phyloP scores from a whole-genome alignment of 2,888 invertebrate species.

The Lacanobia wlatinum region DNA sequence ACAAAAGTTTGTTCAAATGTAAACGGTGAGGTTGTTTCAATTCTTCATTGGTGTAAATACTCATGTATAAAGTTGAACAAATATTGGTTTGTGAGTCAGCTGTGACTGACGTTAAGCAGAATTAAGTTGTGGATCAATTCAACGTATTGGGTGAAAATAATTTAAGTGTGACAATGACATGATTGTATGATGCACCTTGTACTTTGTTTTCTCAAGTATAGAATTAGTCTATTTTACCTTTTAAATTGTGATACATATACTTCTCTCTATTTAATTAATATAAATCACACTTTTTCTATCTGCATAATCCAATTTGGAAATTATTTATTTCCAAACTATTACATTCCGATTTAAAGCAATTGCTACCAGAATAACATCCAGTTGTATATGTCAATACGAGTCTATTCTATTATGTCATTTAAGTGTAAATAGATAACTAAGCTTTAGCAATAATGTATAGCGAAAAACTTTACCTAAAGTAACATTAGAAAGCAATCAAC shows the following conservation, averaged over 20 bases:
- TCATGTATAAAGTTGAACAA: conserved; percentile 18
- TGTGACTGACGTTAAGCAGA: conserved; percentile 30
- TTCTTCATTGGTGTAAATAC: conserved; percentile 41
- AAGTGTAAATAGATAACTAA: conserved; percentile 51
- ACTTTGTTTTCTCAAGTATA: neutral
- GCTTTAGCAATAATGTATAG: conserved; percentile 61
- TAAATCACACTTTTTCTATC: neutral
- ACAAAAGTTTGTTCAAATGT: conserved; percentile 94
- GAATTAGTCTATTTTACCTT: neutral
- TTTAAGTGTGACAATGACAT: neutral
- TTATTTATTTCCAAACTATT: conserved; percentile 34
- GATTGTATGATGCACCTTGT: neutral
- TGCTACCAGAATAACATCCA: conserved; percentile 24
- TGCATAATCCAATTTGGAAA: neutral
- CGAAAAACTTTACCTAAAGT: conserved; percentile 28
- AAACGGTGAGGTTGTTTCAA: conserved; percentile 66
- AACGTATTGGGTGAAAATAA: neutral
- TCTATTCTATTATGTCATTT: conserved; percentile 17
- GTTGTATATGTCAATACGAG: conserved; percentile 47
- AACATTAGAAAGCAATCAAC: conserved; percentile 56
- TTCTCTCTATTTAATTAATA: conserved; percentile 31
- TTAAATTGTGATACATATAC: conserved; percentile 15
- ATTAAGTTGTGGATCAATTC: conserved; percentile 22
- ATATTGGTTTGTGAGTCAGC: conserved; percentile 28
- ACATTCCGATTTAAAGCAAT: conserved; percentile 53